phyloP scores from a whole-genome alignment of 2,888 invertebrate genomes.

The Thumatha senex region DNA sequence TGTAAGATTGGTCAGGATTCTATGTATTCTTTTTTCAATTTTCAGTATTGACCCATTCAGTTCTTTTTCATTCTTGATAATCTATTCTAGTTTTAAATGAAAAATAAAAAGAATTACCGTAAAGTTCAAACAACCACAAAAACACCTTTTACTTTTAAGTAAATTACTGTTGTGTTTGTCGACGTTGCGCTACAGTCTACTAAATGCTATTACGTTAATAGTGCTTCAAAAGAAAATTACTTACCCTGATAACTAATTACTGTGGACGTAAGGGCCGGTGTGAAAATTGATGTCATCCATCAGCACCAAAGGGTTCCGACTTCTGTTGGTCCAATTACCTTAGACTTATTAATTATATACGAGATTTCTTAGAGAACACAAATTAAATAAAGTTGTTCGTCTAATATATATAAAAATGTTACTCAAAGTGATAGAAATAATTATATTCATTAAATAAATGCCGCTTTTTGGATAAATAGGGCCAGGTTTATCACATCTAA shows the following conservation, averaged over 20 bases:
- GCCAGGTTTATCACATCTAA: constrained; percentile 42
- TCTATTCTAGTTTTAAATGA: too few relatives aligned
- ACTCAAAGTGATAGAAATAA: too few relatives aligned
- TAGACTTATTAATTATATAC: constrained; percentile 66
- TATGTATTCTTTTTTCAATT: constrained; percentile 4
- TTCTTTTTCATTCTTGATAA: too few relatives aligned
- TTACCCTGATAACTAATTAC: constrained; percentile 42
- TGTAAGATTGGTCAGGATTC: constrained; percentile 1
- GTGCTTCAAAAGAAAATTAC: constrained; percentile 30
- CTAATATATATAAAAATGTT: constrained; percentile 63
- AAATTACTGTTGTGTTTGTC: neutral
- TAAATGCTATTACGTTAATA: constrained; percentile 29
- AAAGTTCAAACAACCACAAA: neutral
- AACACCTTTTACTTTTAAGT: neutral
- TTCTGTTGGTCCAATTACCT: constrained; percentile 60
- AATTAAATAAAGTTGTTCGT: constrained; percentile 68
- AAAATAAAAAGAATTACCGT: too few relatives aligned
- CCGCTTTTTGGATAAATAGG: constrained; percentile 36
- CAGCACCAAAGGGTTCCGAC: constrained; percentile 52
- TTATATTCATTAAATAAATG: constrained; percentile 61
- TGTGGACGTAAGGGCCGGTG: constrained; percentile 37
- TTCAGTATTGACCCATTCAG: too few relatives aligned
- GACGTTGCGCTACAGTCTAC: constrained; percentile 34
- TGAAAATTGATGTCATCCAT: constrained; percentile 58
- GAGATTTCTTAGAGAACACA: constrained; percentile 58